Evolutionary conservation across 1,140 invertebrate genomes (phyloP).

Genomic region (Bicyclus anynana): DNA sequence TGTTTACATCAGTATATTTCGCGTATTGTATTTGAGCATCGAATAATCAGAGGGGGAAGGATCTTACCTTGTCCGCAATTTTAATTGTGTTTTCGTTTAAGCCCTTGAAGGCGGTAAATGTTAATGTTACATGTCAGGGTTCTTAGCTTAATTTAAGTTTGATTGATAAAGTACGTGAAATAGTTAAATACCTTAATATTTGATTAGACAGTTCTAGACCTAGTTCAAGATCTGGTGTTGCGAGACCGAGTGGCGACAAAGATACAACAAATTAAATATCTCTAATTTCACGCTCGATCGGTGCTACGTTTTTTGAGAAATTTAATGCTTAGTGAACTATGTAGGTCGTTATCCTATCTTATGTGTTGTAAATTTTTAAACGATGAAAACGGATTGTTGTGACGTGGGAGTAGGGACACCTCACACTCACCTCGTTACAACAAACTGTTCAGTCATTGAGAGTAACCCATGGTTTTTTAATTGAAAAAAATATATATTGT

Average conservation of each 20-base stretch:
- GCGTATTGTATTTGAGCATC: too few species aligned
- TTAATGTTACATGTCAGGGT: background rate
- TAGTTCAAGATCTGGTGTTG: background rate
- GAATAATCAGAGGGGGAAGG: too few species aligned
- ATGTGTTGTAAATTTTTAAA: too few species aligned
- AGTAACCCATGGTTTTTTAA: too few species aligned
- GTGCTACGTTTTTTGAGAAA: background rate
- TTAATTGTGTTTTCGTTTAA: background rate
- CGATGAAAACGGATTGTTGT: too few species aligned
- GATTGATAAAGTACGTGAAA: background rate
- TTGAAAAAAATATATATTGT: too few species aligned
- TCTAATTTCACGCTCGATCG: background rate
- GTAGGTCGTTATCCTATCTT: background rate
- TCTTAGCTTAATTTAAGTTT: background rate
- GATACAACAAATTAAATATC: background rate
- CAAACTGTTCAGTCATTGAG: too few species aligned
- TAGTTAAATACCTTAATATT: background rate
- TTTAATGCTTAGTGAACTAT: background rate
- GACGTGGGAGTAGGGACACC: too few species aligned
- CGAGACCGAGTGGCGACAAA: background rate
- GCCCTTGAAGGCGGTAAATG: background rate
- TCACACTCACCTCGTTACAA: too few species aligned
- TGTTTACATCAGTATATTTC: too few species aligned
- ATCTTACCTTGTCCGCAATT: too few species aligned
- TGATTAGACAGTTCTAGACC: background rate